Percentiles rank a stretch among this genome's conserved stretches.
Evolutionary conservation across 1,140 invertebrate genomes (phyloP).

Genomic region (Philopotamus ludificatus): DNA sequence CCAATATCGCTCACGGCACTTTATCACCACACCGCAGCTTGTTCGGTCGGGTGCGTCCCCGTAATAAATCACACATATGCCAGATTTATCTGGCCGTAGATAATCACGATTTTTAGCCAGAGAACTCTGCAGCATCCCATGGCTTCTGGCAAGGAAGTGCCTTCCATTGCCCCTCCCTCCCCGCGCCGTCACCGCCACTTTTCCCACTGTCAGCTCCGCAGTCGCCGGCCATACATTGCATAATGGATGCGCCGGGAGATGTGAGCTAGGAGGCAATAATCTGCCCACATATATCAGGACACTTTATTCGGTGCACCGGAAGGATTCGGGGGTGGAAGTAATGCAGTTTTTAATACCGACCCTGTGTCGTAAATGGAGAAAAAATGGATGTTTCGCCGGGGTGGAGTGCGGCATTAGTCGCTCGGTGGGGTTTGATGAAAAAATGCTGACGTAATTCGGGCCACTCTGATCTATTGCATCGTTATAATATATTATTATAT

Average conservation of each 20-base stretch:
- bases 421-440: neutral
- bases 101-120: constrained; percentile 33
- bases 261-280: neutral
- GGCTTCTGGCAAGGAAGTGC: constrained; percentile 35
- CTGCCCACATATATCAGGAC: neutral
- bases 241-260: neutral
- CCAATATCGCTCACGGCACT: neutral
- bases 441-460: neutral
- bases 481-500: neutral
- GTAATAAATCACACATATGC: constrained; percentile 38
- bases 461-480: neutral
- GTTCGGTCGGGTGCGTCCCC: neutral
- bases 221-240: neutral
- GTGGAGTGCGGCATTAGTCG: neutral
- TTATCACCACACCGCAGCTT: neutral
- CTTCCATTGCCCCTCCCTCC: neutral
- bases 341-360: neutral
- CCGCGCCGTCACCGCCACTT: too few species aligned
- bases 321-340: neutral
- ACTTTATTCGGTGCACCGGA: neutral
- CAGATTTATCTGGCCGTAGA: constrained; percentile 35
- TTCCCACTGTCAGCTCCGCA: neutral
- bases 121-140: constrained; percentile 31
- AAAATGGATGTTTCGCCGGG: neutral
- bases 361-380: too few species aligned